phyloP scores from a whole-genome alignment of 2,113 vertebrate species.

The Cheirogaleus medius region DNA sequence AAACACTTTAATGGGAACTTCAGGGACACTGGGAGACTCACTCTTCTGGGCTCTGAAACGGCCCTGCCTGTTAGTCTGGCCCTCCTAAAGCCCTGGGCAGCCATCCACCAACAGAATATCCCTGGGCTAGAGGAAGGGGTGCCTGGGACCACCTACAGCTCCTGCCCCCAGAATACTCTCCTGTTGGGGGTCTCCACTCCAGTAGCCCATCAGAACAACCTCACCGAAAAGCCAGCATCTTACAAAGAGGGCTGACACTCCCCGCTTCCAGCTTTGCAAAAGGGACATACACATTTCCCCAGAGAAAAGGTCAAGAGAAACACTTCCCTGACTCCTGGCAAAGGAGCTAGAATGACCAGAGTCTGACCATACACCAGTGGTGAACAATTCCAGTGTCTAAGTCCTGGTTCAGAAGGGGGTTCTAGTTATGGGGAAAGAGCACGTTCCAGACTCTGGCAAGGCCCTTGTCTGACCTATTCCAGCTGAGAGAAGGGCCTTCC shows the following conservation, averaged over 20 bases:
- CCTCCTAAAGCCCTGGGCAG: neutral
- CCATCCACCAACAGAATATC: neutral
- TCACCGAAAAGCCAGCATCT: neutral
- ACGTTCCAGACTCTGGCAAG: neutral
- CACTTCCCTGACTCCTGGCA: neutral
- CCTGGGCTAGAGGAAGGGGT: neutral
- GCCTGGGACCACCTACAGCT: neutral
- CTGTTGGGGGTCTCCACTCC: neutral
- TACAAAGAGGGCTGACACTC: neutral
- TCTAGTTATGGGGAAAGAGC: neutral
- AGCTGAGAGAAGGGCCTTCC: neutral
- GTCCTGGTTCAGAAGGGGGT: neutral
- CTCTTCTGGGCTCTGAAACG: conserved; percentile 38
- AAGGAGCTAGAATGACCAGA: neutral
- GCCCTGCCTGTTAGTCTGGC: neutral
- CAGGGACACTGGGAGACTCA: conserved; percentile 54
- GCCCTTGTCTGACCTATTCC: neutral
- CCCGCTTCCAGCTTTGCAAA: neutral
- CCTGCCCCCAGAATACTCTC: neutral
- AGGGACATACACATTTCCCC: neutral
- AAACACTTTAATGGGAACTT: conserved; percentile 83
- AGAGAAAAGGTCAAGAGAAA: neutral
- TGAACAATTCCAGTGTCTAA: accelerated
- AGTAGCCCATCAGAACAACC: neutral
- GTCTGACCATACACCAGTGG: neutral